Conservation (phyloP, 2,113 vertebrate species). For the Oreocharis arfaki region DNA sequence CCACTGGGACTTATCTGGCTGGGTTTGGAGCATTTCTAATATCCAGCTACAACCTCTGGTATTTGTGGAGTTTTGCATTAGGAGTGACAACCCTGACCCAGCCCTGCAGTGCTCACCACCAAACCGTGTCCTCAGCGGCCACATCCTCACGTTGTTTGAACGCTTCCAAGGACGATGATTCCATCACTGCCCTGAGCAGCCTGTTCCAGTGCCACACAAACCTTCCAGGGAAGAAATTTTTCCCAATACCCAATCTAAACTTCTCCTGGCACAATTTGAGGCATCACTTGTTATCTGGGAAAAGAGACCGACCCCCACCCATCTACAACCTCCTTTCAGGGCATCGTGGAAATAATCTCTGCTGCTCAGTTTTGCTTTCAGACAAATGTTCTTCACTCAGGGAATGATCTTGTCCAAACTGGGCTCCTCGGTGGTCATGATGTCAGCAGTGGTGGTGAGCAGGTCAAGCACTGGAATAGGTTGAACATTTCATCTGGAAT, state of each 20-base stretch:
- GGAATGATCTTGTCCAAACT: neutral
- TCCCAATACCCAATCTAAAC: neutral
- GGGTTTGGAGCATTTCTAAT: neutral
- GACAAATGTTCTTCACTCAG: neutral
- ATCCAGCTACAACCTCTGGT: neutral
- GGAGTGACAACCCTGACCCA: neutral
- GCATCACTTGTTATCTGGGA: neutral
- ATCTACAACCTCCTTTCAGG: neutral
- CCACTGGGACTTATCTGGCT: neutral
- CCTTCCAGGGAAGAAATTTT: neutral
- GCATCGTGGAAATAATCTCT: neutral
- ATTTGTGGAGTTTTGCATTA: neutral
- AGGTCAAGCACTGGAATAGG: neutral
- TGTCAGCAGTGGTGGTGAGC: neutral
- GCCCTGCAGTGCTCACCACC: neutral
- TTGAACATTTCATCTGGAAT: neutral
- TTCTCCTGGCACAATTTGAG: neutral
- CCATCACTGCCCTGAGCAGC: neutral
- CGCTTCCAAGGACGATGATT: neutral
- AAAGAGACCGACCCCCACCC: rapidly evolving
- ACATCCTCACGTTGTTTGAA: rapidly evolving
- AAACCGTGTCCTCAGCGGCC: neutral
- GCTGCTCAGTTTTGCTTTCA: neutral
- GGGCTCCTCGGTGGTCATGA: neutral
- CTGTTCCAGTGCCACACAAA: neutral